Conservation (phyloP, 2,888 invertebrate genomes). For the Loripinus fragilis region DNA sequence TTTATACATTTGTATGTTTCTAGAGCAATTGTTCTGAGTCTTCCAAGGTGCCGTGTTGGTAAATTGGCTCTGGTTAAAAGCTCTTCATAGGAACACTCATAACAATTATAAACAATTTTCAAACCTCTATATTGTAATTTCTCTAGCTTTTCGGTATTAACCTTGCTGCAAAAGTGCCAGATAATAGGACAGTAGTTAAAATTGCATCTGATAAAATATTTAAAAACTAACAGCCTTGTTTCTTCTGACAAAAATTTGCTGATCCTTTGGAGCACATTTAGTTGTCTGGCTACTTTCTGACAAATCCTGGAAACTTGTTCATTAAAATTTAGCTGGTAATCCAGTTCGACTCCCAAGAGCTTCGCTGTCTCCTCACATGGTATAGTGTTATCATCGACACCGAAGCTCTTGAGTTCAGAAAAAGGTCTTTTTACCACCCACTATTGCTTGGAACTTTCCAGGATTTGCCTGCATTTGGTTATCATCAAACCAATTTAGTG, state of each 20-base stretch:
- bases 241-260: slow-evolving; percentile 9
- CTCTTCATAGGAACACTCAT: background rate
- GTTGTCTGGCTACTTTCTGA: slow-evolving; percentile 12
- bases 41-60: background rate
- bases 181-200: slow-evolving; percentile 24
- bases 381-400: background rate
- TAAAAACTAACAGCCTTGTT: background rate
- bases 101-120: slow-evolving; percentile 15
- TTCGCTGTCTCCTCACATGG: background rate
- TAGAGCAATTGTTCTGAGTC: background rate
- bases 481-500: background rate
- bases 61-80: background rate
- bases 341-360: background rate
- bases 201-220: slow-evolving; percentile 12
- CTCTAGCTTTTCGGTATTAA: slow-evolving; percentile 12
- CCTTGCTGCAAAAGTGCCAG: slow-evolving; percentile 20
- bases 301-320: slow-evolving; percentile 19
- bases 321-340: slow-evolving; percentile 8
- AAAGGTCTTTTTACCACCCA: background rate
- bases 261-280: slow-evolving; percentile 19
- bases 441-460: background rate
- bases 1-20: slow-evolving; percentile 14
- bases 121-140: slow-evolving; percentile 23
- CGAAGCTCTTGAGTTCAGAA: background rate
- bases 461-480: slow-evolving; percentile 16